Evolutionary conservation across 2,113 vertebrate genomes (phyloP).

Genomic region (Cathartes aura): DNA sequence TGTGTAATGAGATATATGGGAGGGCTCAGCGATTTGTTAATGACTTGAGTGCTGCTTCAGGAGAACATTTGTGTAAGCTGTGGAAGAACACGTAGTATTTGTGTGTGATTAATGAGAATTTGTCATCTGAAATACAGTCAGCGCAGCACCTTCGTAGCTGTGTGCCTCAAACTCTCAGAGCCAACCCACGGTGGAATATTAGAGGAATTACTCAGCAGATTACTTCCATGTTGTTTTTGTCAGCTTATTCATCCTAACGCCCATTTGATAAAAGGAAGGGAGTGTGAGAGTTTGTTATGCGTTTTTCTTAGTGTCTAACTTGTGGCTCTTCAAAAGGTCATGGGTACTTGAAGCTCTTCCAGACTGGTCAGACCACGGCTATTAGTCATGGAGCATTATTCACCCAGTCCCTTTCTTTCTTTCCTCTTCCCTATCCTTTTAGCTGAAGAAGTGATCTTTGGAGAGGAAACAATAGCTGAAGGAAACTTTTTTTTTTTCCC

Average conservation of each 20-base stretch:
- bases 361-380: conserved; percentile 38
- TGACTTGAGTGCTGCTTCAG: conserved; percentile 17
- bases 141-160: not conserved
- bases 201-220: conserved; percentile 69
- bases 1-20: not conserved
- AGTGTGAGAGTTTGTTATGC: conserved; percentile 29
- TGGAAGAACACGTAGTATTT: not conserved
- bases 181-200: conserved; percentile 56
- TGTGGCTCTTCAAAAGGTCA: conserved; percentile 53
- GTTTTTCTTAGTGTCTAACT: conserved; percentile 30
- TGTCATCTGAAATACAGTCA: conserved; percentile 63
- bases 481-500: not conserved
- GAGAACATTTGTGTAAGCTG: conserved; percentile 29
- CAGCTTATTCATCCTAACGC: conserved; percentile 34
- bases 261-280: conserved; percentile 39
- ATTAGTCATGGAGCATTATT: conserved; percentile 74
- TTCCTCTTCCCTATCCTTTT: conserved; percentile 34
- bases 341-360: conserved; percentile 32
- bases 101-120: conserved; percentile 53
- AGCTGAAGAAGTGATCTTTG: conserved; percentile 43
- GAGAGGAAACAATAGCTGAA: conserved; percentile 59
- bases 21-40: not conserved
- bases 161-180: conserved; percentile 17
- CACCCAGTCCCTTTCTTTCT: conserved; percentile 22
- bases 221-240: conserved; percentile 54